Conservation (phyloP, 2,797 vertebrate species). For the Gephyroberyx darwinii region DNA sequence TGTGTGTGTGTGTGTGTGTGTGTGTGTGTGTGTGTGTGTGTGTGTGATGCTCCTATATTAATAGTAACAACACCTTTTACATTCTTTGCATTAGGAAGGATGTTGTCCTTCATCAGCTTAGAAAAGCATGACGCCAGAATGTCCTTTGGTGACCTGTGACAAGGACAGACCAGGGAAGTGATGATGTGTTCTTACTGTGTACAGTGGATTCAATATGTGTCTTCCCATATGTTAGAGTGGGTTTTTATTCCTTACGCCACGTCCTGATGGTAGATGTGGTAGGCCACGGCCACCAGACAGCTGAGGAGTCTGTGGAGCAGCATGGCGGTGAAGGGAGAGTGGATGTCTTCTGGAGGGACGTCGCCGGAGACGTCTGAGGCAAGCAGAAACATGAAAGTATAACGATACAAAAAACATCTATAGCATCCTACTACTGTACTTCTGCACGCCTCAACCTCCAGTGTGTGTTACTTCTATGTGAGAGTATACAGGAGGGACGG, state of each 20-base stretch:
- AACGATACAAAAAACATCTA: too few relatives aligned
- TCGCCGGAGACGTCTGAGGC: conserved; percentile 58
- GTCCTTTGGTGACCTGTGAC: conserved; percentile 76
- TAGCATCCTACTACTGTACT: too few relatives aligned
- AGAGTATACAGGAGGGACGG: too few relatives aligned
- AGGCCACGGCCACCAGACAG: conserved; percentile 83
- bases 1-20: not conserved
- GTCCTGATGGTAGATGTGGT: conserved; percentile 82
- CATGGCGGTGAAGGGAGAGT: conserved; percentile 82
- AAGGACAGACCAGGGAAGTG: not conserved
- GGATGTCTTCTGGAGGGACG: conserved; percentile 68
- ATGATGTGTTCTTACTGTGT: not conserved
- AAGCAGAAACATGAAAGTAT: conserved; percentile 30
- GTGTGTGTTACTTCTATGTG: not conserved
- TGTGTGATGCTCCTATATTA: not conserved
- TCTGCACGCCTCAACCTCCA: too few relatives aligned
- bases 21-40: not conserved
- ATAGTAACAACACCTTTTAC: conserved; percentile 83
- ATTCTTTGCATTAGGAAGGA: conserved; percentile 83
- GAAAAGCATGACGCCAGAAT: conserved; percentile 84
- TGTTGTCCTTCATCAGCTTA: conserved; percentile 85
- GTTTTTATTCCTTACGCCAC: conserved; percentile 78
- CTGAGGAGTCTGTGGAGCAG: conserved; percentile 84
- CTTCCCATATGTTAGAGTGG: not conserved
- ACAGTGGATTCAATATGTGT: too few relatives aligned